Evolutionary conservation across 2,888 invertebrate genomes (phyloP).

Genomic region (Brachylomia viminalis): DNA sequence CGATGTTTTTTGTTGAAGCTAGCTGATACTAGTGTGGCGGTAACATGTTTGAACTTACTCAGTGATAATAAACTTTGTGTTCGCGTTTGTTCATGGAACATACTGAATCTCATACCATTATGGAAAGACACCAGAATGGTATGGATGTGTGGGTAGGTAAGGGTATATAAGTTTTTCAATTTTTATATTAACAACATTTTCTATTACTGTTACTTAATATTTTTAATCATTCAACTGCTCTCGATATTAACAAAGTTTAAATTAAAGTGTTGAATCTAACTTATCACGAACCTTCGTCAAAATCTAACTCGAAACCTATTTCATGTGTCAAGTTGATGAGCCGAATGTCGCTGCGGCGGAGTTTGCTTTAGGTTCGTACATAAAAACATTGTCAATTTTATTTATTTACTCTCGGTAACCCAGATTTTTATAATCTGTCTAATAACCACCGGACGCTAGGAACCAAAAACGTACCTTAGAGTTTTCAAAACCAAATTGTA

Average conservation of each 20-base stretch:
- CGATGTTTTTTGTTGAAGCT: slow-evolving; percentile 76
- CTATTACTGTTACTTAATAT: not conserved
- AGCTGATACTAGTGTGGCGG: slow-evolving; percentile 73
- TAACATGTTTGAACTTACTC: slow-evolving; percentile 73
- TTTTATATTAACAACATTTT: slow-evolving; percentile 30
- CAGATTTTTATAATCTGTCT: not conserved
- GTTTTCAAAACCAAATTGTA: not conserved
- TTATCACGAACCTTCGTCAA: slow-evolving; percentile 44
- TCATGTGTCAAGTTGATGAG: slow-evolving; percentile 53
- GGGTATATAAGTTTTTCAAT: slow-evolving; percentile 80
- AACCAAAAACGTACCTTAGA: not conserved
- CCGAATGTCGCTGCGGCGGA: slow-evolving; percentile 45
- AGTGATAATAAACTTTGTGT: slow-evolving; percentile 76
- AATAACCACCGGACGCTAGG: not conserved
- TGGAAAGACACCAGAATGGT: slow-evolving; percentile 91
- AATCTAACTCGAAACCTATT: slow-evolving; percentile 52
- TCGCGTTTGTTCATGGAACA: slow-evolving; percentile 76
- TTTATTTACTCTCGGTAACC: not conserved
- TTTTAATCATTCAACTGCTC: slow-evolving; percentile 20
- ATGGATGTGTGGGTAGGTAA: slow-evolving; percentile 91
- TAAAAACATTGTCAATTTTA: slow-evolving; percentile 7
- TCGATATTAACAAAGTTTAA: slow-evolving; percentile 38
- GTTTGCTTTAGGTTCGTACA: slow-evolving; percentile 52
- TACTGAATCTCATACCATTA: slow-evolving; percentile 86
- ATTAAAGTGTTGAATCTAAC: slow-evolving; percentile 32